These are phyloP conservation scores for Parauchenoglanis ngamensis DNA, from an alignment of 2,797 vertebrate genomes.

Conservation along the genomic window DNA sequence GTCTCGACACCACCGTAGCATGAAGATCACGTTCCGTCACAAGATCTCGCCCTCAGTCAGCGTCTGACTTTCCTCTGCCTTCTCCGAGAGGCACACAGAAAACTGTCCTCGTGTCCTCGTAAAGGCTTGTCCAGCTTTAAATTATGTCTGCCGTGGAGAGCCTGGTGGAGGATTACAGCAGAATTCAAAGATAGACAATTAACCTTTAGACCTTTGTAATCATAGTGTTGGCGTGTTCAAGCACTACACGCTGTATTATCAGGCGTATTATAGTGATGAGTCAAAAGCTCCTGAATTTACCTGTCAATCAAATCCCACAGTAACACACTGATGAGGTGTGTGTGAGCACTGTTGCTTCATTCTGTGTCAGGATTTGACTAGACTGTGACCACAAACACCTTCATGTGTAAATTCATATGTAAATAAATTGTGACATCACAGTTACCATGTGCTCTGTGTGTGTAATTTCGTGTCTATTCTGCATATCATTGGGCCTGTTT, in stretches of 20 bases:
- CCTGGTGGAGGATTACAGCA: background rate
- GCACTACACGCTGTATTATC: background rate
- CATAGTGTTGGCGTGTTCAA: background rate
- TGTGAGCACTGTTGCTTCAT: background rate
- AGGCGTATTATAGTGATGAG: background rate
- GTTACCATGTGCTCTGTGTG: background rate
- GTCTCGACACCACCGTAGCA: background rate
- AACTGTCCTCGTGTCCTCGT: background rate
- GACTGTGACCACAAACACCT: background rate
- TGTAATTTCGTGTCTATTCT: background rate
- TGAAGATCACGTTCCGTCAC: background rate
- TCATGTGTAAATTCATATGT: background rate
- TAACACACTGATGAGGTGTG: background rate
- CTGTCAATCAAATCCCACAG: background rate
- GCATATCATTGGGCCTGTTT: background rate
- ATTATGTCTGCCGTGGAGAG: background rate
- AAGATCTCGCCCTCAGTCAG: background rate
- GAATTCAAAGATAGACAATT: background rate
- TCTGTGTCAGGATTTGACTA: background rate
- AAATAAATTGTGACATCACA: conserved; percentile 26
- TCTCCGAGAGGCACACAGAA: background rate
- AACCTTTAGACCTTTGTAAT: background rate
- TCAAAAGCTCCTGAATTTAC: background rate
- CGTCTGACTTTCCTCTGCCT: background rate
- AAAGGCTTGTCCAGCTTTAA: background rate